Evolutionary conservation across 2,888 invertebrate genomes (phyloP).

Genomic region (Tenthredo scrophulariae): DNA sequence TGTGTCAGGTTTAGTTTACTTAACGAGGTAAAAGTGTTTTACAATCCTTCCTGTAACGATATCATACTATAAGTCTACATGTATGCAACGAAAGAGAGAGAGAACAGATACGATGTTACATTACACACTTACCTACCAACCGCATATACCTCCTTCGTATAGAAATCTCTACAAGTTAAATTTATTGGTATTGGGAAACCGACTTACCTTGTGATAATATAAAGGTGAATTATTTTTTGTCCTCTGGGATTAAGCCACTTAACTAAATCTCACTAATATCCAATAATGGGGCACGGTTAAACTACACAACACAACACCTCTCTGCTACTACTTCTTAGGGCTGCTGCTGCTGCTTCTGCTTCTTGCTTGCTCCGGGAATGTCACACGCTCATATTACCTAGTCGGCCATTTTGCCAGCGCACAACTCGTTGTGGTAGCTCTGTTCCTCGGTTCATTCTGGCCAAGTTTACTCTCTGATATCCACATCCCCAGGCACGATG

Average conservation of each 20-base stretch:
- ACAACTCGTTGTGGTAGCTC: constrained; percentile 55
- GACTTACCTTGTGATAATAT: background rate
- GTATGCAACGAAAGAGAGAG: background rate
- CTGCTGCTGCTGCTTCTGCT: constrained; percentile 1
- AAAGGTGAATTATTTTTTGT: background rate
- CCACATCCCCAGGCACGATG: background rate
- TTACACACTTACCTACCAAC: background rate
- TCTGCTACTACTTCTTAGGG: background rate
- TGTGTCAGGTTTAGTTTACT: background rate
- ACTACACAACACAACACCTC: constrained; percentile 3
- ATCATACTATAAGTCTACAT: background rate
- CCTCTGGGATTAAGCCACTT: background rate
- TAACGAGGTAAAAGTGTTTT: background rate
- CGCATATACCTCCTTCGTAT: background rate
- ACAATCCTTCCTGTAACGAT: background rate
- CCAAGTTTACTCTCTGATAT: background rate
- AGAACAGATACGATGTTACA: constrained; percentile 3
- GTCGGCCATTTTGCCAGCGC: constrained; percentile 74
- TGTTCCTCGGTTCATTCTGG: background rate
- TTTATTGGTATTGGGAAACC: background rate
- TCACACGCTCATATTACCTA: constrained; percentile 69
- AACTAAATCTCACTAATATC: background rate
- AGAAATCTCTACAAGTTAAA: background rate
- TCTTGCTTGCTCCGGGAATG: constrained; percentile 62
- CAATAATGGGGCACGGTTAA: background rate